These are phyloP conservation scores for Amblyraja radiata DNA, from an alignment of 2,797 vertebrate genomes.

Conservation along the genomic window DNA sequence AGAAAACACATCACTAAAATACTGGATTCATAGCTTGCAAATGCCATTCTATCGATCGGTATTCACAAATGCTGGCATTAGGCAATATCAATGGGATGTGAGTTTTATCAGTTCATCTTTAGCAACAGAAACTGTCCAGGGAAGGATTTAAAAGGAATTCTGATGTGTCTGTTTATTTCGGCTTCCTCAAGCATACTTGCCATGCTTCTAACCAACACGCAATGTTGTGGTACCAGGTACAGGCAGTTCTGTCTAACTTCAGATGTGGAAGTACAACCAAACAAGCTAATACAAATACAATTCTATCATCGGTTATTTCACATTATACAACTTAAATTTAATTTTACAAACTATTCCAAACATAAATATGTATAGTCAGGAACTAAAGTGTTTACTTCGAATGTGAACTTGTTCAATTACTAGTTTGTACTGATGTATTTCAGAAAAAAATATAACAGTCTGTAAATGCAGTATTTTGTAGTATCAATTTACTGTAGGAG, in stretches of 20 bases:
- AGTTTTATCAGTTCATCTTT: background rate
- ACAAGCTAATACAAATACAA: background rate
- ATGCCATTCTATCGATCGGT: background rate
- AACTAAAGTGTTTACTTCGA: conserved; percentile 6
- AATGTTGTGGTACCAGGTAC: background rate
- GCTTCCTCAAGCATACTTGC: background rate
- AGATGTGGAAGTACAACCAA: background rate
- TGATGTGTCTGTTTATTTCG: background rate
- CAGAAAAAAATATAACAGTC: background rate
- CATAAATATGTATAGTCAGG: background rate
- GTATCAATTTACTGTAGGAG: conserved; percentile 22
- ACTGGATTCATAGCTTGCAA: background rate
- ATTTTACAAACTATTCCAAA: conserved; percentile 23
- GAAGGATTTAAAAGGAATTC: background rate
- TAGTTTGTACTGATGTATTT: conserved; percentile 30
- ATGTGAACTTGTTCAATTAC: conserved; percentile 13
- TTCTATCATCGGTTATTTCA: background rate
- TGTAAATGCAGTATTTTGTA: conserved; percentile 30
- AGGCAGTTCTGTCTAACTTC: background rate
- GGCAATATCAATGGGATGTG: background rate
- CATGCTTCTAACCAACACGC: background rate
- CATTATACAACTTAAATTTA: background rate
- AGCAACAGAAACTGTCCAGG: background rate
- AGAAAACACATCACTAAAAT: background rate
- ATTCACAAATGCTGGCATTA: background rate